Percentiles rank a stretch among this genome's conserved stretches.
phyloP scores from a whole-genome alignment of 2,113 vertebrate genomes.

The Colistium nudipinnis region DNA sequence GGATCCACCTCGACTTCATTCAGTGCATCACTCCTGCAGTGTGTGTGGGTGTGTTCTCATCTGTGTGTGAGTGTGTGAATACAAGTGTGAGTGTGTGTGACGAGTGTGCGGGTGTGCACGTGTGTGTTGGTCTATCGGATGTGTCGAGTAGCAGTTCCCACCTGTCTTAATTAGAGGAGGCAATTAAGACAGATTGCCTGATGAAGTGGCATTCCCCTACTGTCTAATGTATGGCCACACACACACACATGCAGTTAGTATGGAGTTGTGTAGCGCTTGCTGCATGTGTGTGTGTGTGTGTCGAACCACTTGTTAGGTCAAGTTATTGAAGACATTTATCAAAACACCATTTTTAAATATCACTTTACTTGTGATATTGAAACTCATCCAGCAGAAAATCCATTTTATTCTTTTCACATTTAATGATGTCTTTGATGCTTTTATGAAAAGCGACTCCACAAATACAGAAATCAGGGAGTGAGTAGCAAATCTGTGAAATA shows the following conservation, averaged over 20 bases:
- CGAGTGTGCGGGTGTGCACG: not conserved
- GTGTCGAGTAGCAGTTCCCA: constrained; percentile 42
- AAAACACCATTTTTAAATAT: too few species aligned
- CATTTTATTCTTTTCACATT: not conserved
- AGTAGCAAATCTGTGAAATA: too few species aligned
- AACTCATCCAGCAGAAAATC: not conserved
- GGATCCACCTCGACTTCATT: constrained; percentile 45
- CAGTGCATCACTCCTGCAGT: constrained; percentile 30
- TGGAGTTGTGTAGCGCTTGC: not conserved
- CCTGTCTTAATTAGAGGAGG: constrained; percentile 69
- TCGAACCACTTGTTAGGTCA: constrained; percentile 2
- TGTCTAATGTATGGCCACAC: constrained; percentile 52
- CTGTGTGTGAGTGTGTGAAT: constrained; percentile 10
- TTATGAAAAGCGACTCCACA: too few species aligned
- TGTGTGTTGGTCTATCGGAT: constrained; percentile 23
- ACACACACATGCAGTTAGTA: constrained; percentile 8
- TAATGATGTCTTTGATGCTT: too few species aligned
- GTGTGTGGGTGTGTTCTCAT: constrained; percentile 6
- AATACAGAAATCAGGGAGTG: too few species aligned
- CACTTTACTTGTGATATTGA: constrained; percentile 11
- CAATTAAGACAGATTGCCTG: constrained; percentile 72
- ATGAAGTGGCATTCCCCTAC: constrained; percentile 65
- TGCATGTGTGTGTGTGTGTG: not conserved
- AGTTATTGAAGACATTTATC: too few species aligned
- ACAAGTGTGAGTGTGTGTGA: constrained; percentile 2